Evolutionary conservation across 1,140 invertebrate genomes (phyloP), one percentile per base, ranked within the genome.

Genomic region (Rhagoletis pomonella): DNA sequence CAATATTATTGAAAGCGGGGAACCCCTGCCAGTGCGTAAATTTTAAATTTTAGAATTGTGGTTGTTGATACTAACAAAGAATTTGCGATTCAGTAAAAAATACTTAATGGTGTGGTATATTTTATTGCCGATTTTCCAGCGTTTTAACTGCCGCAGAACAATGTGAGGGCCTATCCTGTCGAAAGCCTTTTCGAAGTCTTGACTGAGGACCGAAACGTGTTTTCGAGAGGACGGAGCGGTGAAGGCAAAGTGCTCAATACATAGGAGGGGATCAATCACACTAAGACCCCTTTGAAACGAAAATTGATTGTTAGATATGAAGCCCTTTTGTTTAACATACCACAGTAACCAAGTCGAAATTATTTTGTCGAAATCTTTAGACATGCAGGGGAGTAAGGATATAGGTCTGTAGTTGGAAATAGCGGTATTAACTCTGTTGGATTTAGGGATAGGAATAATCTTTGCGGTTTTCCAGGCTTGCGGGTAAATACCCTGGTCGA

Each of bases 321-420:
- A 85, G 1, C 9, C 50, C 9, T 55, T 55, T 55, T 1, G 50
- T 9, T 55, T 55, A 55, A 9, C 50, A 9, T 55, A 55, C 81
- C 55, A 85, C 10, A 77, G 50, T 77, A 77, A 47, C 50, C 42
- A 14, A 17, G 42, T 50, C 44, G 73, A 9, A 14, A 85, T 59
- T 10, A 85, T 85, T 59, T 84, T 85, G 55, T 85, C 50, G 29
- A 85, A 58, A 58, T 58, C 44, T 85, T 85, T 85, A 55, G 47
- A 9, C 19, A 17, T 55, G 39, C 81, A 85, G 55, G 50, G 39
- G 50, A 85, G 29, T 55, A 85, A 29, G 29, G 50, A 85, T 58
- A 85, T 85, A 59, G 47, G 50, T 55, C 50, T 55, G 50, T 55
- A 55, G 50, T 55, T 55, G 50, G 50, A 55, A 55, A 55, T 55